Base-by-base conservation (phyloP, 2,113 vertebrate genomes). In the Loxodonta africana region DNA sequence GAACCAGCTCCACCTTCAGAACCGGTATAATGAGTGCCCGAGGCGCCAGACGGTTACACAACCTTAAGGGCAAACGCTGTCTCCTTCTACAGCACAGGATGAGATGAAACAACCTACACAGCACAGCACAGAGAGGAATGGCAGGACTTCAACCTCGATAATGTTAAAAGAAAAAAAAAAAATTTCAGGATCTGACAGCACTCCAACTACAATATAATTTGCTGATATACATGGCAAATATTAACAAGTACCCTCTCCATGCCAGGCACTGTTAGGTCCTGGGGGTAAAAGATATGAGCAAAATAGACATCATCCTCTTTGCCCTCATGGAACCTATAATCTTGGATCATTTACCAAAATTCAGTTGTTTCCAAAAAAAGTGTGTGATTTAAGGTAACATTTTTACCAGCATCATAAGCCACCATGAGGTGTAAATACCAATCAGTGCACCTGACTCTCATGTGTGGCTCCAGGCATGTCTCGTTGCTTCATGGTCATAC, bases 361-460 rank as follows among this genome's bases (percentile, higher is more conserved):
- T 69, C 86, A 92, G 78, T 2, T 82, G 33, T 73, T 62, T 74
- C 57, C 85, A 60, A 88, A 25, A n/a, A 28, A 65, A 76, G 41
- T 51, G 46, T 95, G 87, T 63, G 46, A 86, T 86, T 93, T 73
- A 88, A 91, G 95, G 60, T 46, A 71, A 62, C 37, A 33, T 62
- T 94, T 87, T 53, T 53, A 17, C 57, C 90, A 77, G 82, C 89
- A 90, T 25, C 37, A 3, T 0, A 0, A 82, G 63, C 33, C 2
- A 5, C 21, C 8, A 2, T 71, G 28, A 88, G 48, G 26, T 51
- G 5, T 14, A 65, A 91, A 9, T 41, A 46, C 41, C 57, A n/a
- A 21, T 78, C 30, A 7, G 73, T 0, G 2, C 28, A 44, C 80
- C 37, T 18, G 76, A 48, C 5, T 25, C 62, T 37, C 2, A 0